These are phyloP conservation scores for Rhagologus leucostigma DNA, from an alignment of 2,113 vertebrate species.

Conservation along the genomic window DNA sequence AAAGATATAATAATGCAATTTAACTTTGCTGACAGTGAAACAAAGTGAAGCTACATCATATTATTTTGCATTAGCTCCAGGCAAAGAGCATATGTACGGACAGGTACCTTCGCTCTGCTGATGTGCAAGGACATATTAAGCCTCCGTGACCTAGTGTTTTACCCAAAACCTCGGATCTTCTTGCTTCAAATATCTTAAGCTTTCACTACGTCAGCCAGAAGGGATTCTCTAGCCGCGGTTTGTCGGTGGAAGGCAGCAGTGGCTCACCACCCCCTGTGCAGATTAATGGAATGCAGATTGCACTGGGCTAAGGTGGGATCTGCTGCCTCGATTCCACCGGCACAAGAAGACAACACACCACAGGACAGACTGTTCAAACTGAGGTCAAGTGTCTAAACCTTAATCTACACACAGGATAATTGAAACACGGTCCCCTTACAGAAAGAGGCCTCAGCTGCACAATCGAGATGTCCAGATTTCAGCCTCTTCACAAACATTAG, in stretches of 20 bases:
- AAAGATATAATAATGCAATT: constrained; percentile 57
- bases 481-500: background rate
- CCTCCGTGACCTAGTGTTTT: background rate
- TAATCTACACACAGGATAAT: background rate
- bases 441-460: background rate
- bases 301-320: background rate
- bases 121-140: background rate
- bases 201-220: background rate
- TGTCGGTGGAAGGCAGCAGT: background rate
- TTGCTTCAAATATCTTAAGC: background rate
- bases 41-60: constrained; percentile 31
- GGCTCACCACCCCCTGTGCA: background rate
- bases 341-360: background rate
- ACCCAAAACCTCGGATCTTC: background rate
- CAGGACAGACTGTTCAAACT: background rate
- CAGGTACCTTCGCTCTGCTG: background rate
- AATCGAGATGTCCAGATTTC: background rate
- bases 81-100: background rate
- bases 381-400: background rate
- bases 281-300: background rate
- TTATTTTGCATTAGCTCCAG: constrained; percentile 44
- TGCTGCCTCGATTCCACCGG: background rate
- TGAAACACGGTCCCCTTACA: background rate
- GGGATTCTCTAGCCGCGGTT: background rate
- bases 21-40: constrained; percentile 52